Percentiles rank a stretch among this genome's conserved stretches.
These are phyloP conservation scores for Saccopteryx bilineata DNA, from an alignment of 2,113 vertebrate genomes.

Conservation along the genomic window DNA sequence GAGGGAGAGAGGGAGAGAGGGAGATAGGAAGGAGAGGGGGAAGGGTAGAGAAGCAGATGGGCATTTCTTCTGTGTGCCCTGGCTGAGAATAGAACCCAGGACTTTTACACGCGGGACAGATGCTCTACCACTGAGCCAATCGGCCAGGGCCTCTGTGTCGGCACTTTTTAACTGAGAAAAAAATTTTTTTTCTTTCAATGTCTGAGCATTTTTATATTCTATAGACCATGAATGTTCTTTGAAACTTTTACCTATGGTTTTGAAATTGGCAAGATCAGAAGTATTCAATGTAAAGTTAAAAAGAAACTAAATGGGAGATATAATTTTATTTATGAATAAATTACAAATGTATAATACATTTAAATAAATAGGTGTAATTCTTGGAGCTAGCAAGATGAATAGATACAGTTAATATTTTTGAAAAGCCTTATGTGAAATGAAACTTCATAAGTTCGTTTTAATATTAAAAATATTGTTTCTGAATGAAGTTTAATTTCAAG, in stretches of 20 bases:
- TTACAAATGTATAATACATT: not conserved
- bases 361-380: not conserved
- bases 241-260: not conserved
- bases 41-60: too few species aligned
- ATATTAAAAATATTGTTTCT: not conserved
- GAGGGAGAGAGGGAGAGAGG: too few species aligned
- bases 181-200: not conserved
- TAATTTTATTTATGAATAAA: not conserved
- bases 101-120: too few species aligned
- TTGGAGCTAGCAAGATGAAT: not conserved
- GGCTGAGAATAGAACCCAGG: too few species aligned
- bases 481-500: not conserved
- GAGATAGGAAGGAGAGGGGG: too few species aligned
- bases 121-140: too few species aligned
- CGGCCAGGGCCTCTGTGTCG: too few species aligned
- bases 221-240: not conserved
- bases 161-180: not conserved
- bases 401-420: not conserved
- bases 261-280: not conserved
- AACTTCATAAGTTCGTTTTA: not conserved
- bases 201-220: not conserved
- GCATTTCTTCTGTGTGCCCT: too few species aligned
- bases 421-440: not conserved
- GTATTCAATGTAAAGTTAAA: not conserved
- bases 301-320: not conserved